Conservation (phyloP, 2,888 invertebrate genomes). For the Carabus problematicus region DNA sequence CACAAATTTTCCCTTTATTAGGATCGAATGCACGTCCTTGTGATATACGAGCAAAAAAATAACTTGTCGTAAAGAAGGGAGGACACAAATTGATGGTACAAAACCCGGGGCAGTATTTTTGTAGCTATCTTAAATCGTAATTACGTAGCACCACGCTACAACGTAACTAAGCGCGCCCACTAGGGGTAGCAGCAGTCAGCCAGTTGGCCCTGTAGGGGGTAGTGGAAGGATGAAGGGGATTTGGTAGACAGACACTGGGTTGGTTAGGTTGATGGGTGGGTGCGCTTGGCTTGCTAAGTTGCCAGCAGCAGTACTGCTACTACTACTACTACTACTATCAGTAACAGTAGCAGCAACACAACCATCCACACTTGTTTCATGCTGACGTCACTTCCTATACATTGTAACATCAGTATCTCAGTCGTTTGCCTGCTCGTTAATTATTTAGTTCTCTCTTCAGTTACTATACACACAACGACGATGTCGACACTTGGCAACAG, state of each 20-base stretch:
- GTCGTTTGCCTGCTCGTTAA: constrained; percentile 17
- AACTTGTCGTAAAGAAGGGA: constrained; percentile 16
- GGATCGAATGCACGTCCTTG: neutral
- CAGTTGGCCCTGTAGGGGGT: no score
- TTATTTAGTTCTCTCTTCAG: constrained; percentile 14
- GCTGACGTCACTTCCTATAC: constrained; percentile 19
- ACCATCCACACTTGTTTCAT: constrained; percentile 10
- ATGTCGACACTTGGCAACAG: constrained; percentile 2
- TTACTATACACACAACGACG: neutral
- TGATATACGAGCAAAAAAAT: constrained; percentile 16
- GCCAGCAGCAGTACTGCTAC: no score
- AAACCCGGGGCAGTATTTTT: constrained; percentile 17
- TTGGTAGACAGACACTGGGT: no score
- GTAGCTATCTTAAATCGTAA: constrained; percentile 19
- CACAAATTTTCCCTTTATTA: no score
- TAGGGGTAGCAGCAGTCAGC: neutral
- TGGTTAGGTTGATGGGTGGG: no score
- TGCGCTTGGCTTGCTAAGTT: no score
- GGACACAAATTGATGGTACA: constrained; percentile 19
- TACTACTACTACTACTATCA: neutral
- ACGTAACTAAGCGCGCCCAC: constrained; percentile 13
- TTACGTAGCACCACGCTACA: constrained; percentile 14
- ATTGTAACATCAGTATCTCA: constrained; percentile 20
- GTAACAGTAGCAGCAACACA: neutral
- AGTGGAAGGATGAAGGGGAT: no score